Base-by-base conservation (phyloP, 2,113 vertebrate genomes). In the Semnornis frantzii region DNA sequence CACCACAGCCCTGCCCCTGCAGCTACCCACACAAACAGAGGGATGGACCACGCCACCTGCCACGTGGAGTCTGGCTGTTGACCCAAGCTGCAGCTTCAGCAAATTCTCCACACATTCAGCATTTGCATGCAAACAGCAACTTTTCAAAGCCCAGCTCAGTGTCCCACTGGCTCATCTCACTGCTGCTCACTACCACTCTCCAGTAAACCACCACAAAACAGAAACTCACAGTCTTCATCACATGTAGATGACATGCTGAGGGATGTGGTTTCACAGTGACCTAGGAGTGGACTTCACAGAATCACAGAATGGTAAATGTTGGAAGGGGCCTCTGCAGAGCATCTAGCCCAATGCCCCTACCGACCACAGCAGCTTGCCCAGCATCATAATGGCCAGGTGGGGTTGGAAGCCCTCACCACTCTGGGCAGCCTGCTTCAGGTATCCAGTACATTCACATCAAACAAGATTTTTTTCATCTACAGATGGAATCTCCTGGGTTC, bases 91-190 rank as follows among this genome's bases (percentile, higher is more conserved):
- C 91, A 95, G 58, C 82, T 80, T 94, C 94, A 96, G 94, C 95
- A 85, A 89, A 96, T 95, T 96, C 91, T 79, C 57, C 48, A 70
- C 84, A 68, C 71, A 91, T 63, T 85, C 75, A 33, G 82, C 82
- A 42, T 80, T 85, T 66, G 54, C 59, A 58, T 19, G 73, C 39
- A 55, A 0, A 0, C 72, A 64, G 90, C 83, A 78, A 66, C 73
- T 86, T 86, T 86, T 8, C 73, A 81, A 87, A 96, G 84, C 81
- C 66, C 59, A 81, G 90, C 80, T 92, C 83, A 39, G 66, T 4
- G 0, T 55, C n/a, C 52, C 80, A 72, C 58, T 3, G 4, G 30
- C 19, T 83, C 65, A 58, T 75, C 82, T 68, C 0, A 1, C 31
- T 0, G 1, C 25, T 76, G 83, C 85, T 91, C 72, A 1, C 44